Evolutionary conservation across 2,888 invertebrate genomes (phyloP).

Genomic region (Drosophila neonasuta): DNA sequence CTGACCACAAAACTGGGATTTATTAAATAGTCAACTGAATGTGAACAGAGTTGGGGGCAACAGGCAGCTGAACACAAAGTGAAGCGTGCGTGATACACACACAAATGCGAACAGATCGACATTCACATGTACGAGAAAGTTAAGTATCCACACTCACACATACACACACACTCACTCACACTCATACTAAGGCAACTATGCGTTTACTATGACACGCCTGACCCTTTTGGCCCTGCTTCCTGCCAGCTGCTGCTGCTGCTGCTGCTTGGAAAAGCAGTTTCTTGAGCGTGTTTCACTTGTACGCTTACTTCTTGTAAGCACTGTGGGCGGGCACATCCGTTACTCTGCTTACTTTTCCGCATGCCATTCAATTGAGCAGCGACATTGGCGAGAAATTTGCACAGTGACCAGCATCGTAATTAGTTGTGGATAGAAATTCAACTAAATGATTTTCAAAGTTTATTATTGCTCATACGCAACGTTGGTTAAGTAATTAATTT

Average conservation of each 20-base stretch:
- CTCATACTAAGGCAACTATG: conserved; percentile 26
- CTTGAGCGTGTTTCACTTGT: conserved; percentile 22
- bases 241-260: conserved; percentile 7
- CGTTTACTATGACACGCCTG: conserved; percentile 25
- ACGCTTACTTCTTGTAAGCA: conserved; percentile 20
- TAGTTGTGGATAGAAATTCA: background rate
- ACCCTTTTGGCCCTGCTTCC: conserved; percentile 38
- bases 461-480: conserved; percentile 1
- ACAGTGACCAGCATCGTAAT: conserved; percentile 31
- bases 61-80: conserved; percentile 24
- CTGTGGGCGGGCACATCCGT: conserved; percentile 29
- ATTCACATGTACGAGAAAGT: conserved; percentile 43
- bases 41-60: background rate
- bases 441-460: background rate
- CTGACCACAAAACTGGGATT: conserved; percentile 78
- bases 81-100: conserved; percentile 68
- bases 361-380: conserved; percentile 56
- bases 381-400: conserved; percentile 16
- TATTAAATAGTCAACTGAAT: conserved; percentile 77
- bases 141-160: conserved; percentile 23
- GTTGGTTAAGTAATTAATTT: background rate
- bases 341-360: conserved; percentile 52
- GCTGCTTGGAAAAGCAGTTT: background rate
- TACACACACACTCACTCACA: conserved; percentile 24
- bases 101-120: conserved; percentile 48